These are phyloP conservation scores for Syrista parreyssii DNA, from an alignment of 2,888 invertebrate genomes.

Conservation along the genomic window DNA sequence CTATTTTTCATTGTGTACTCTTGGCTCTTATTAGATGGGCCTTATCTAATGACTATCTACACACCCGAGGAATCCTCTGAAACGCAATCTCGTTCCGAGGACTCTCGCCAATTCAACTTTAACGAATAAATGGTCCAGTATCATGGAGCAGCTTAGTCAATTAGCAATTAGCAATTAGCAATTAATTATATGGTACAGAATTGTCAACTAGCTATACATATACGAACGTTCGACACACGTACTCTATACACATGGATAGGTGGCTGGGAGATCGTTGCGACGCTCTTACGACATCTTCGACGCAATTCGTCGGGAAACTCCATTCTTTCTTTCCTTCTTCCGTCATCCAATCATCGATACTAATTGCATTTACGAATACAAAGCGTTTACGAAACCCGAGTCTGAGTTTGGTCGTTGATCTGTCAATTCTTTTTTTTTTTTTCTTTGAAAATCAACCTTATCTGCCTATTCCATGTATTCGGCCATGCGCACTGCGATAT, in stretches of 20 bases:
- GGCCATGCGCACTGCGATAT: too few relatives aligned
- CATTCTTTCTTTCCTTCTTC: not conserved
- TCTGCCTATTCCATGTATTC: not conserved
- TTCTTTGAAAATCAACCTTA: not conserved
- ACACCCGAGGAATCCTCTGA: not conserved
- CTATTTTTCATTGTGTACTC: not conserved
- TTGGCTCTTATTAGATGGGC: not conserved
- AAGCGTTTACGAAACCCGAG: not conserved
- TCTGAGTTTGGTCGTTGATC: not conserved
- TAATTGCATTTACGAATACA: not conserved
- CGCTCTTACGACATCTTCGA: too few relatives aligned
- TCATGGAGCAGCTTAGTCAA: not conserved
- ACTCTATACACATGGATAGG: not conserved
- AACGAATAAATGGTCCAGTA: constrained; percentile 7
- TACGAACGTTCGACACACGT: not conserved
- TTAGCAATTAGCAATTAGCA: not conserved
- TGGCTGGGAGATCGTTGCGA: too few relatives aligned
- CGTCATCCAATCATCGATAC: not conserved
- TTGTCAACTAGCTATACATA: not conserved
- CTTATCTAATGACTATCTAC: not conserved
- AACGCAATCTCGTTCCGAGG: not conserved
- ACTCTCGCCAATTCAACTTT: not conserved
- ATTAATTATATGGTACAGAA: not conserved
- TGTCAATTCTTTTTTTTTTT: not conserved
- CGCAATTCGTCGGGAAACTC: not conserved